Conservation (phyloP, 2,113 vertebrate species). For the Aplodontia rufa region DNA sequence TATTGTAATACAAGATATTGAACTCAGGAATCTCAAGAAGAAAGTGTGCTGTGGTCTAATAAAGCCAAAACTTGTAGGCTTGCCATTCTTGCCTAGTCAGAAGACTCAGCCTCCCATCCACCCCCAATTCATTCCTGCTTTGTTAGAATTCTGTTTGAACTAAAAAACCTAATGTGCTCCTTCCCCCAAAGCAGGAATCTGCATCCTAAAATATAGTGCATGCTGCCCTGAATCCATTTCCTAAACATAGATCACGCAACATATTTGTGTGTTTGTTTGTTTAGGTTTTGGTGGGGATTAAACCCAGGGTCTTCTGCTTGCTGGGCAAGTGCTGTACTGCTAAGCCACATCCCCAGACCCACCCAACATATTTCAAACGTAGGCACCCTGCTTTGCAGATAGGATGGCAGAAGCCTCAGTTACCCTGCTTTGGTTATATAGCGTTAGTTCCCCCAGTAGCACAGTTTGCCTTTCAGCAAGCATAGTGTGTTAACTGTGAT, state of each 20-base stretch:
- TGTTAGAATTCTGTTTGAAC: conserved; percentile 7
- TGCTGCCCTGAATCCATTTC: background rate
- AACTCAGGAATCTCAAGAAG: background rate
- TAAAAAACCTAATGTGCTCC: background rate
- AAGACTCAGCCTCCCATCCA: background rate
- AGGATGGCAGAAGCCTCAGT: background rate
- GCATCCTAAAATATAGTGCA: background rate
- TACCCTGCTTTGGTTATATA: background rate
- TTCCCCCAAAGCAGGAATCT: background rate
- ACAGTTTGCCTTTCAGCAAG: background rate
- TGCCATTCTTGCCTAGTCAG: background rate
- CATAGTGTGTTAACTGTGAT: background rate
- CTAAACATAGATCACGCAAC: background rate
- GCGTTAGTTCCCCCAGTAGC: background rate
- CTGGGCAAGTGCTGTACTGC: too few relatives aligned
- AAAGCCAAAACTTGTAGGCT: background rate
- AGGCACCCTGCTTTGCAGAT: background rate
- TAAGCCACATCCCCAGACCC: too few relatives aligned
- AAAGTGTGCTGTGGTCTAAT: background rate
- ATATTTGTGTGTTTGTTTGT: too few relatives aligned
- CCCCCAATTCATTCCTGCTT: background rate
- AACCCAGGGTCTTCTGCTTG: too few relatives aligned
- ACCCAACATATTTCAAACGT: background rate
- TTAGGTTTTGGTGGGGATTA: too few relatives aligned
- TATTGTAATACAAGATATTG: background rate